These are phyloP conservation scores for Pristiophorus japonicus DNA, from an alignment of 2,113 vertebrate genomes.

Conservation along the genomic window DNA sequence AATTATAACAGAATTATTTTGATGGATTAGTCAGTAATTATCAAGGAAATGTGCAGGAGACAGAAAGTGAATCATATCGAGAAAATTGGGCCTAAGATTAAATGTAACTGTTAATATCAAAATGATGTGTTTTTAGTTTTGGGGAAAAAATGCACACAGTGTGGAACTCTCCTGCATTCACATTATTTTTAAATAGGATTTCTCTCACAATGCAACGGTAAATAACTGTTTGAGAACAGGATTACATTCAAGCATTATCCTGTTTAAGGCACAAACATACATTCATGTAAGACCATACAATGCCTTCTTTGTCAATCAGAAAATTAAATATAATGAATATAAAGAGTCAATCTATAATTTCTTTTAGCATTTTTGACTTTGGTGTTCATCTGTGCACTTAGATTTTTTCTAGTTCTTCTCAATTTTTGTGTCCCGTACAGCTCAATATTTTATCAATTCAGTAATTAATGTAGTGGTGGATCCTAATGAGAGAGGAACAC, in stretches of 20 bases:
- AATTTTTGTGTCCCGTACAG: neutral
- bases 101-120: neutral
- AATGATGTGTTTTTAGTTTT: neutral
- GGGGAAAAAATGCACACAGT: neutral
- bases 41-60: slow-evolving; percentile 6
- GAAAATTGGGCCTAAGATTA: slow-evolving; percentile 9
- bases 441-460: neutral
- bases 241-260: neutral
- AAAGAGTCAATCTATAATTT: neutral
- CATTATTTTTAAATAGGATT: neutral
- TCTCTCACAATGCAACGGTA: neutral
- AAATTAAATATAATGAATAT: neutral
- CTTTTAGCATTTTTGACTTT: neutral
- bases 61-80: neutral
- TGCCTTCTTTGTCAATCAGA: neutral
- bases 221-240: neutral
- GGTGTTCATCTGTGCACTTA: neutral
- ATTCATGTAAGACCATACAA: neutral
- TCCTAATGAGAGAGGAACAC: neutral
- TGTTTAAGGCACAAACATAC: neutral
- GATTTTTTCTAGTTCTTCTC: neutral
- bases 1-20: slow-evolving; percentile 19
- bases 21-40: slow-evolving; percentile 4
- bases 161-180: neutral
- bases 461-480: neutral